A percentile compares a stretch with the other conserved stretches of the same genome.
These are phyloP conservation scores for Umimayanthus chanpuru DNA, from an alignment of 92 coral and sea anemone genomes.

Conservation along the genomic window DNA sequence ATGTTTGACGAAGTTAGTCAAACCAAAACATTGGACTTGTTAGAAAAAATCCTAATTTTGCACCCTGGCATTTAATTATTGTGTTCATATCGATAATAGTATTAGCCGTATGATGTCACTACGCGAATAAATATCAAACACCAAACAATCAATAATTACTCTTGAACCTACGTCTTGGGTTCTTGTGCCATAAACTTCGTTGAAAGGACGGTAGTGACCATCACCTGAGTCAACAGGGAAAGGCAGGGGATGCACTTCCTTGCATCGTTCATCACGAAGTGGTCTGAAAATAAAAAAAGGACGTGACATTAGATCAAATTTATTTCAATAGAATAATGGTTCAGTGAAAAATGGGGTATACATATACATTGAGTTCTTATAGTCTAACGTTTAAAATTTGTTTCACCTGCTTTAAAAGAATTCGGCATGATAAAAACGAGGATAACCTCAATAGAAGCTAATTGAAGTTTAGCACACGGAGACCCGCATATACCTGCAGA, in stretches of 20 bases:
- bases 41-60: background rate
- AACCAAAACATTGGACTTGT: background rate
- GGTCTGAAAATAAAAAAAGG: slow-evolving; percentile 30
- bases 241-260: slow-evolving; percentile 38
- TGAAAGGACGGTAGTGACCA: slow-evolving; percentile 41
- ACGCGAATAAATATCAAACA: background rate
- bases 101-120: background rate
- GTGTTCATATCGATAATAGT: background rate
- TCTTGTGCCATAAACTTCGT: no score
- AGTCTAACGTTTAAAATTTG: no score
- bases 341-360: no score
- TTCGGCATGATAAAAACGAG: no score
- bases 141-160: background rate
- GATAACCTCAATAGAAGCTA: no score
- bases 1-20: background rate
- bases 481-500: no score
- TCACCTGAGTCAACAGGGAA: slow-evolving; percentile 38
- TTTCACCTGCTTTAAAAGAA: no score
- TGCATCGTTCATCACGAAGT: slow-evolving; percentile 34
- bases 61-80: background rate
- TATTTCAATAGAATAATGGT: no score
- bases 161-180: background rate
- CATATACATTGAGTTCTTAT: no score
- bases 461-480: no score
- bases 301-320: background rate